Evolutionary conservation across 1,140 invertebrate genomes (phyloP).

Genomic region (Drosophila bocqueti): DNA sequence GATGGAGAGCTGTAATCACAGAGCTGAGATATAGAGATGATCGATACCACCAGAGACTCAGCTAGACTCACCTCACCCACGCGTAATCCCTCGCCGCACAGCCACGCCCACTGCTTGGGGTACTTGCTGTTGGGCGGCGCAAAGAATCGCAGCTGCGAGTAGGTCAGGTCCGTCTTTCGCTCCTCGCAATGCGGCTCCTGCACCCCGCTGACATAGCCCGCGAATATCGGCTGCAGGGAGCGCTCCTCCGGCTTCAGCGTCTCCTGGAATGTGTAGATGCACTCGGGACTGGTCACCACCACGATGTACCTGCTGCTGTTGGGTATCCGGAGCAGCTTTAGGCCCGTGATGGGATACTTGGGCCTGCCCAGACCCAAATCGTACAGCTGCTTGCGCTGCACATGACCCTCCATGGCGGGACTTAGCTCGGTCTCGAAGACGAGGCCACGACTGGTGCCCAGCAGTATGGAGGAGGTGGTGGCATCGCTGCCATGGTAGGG

Average conservation of each 20-base stretch:
- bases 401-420: conserved; percentile 89
- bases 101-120: conserved; percentile 94
- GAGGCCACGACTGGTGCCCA: conserved; percentile 96
- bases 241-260: conserved; percentile 90
- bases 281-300: conserved; percentile 92
- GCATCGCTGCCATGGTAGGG: conserved; percentile 89
- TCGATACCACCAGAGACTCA: no score
- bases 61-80: conserved; percentile 60
- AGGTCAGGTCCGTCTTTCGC: conserved; percentile 90
- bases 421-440: conserved; percentile 96
- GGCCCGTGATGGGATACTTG: conserved; percentile 92
- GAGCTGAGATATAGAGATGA: no score
- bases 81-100: conserved; percentile 85
- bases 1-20: conserved; percentile 52
- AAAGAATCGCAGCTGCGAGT: conserved; percentile 93
- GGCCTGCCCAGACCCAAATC: conserved; percentile 91
- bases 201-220: conserved; percentile 89
- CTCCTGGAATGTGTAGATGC: conserved; percentile 95
- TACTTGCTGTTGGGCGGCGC: conserved; percentile 88
- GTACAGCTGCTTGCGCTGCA: conserved; percentile 96
- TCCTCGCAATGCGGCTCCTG: conserved; percentile 86
- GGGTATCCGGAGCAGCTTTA: conserved; percentile 92
- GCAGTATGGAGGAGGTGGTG: conserved; percentile 91
- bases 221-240: conserved; percentile 90
- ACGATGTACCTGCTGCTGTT: conserved; percentile 91